phyloP scores from a whole-genome alignment of 1,140 invertebrate genomes.

The Carposina sasakii region DNA sequence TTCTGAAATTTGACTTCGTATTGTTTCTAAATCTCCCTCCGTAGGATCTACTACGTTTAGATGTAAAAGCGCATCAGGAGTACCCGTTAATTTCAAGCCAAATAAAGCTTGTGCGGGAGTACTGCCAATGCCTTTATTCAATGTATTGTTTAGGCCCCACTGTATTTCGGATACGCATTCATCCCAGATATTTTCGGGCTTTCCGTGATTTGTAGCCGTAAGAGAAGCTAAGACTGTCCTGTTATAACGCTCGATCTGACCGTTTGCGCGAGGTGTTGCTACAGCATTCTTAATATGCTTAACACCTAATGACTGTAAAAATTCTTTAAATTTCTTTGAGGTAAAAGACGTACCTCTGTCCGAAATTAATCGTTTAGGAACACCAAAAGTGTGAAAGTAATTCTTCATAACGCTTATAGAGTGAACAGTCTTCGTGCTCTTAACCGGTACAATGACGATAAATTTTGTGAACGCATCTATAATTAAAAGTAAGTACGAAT shows the following conservation, averaged over 20 bases:
- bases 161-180: not conserved
- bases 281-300: conserved; percentile 18
- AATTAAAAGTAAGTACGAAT: no score
- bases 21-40: not conserved
- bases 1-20: not conserved
- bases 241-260: conserved; percentile 33
- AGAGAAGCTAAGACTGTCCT: conserved; percentile 2
- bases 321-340: not conserved
- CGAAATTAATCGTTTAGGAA: not conserved
- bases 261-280: conserved; percentile 23
- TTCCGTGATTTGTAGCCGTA: not conserved
- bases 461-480: conserved; percentile 5
- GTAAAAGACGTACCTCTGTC: conserved; percentile 2
- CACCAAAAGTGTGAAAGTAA: not conserved
- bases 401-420: not conserved
- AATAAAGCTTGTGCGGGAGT: not conserved
- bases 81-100: not conserved
- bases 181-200: not conserved
- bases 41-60: not conserved
- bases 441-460: not conserved
- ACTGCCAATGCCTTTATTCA: not conserved
- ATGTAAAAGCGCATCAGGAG: not conserved
- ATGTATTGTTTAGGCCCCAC: conserved; percentile 1
- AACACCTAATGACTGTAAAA: not conserved
- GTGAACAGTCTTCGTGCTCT: not conserved